Conservation (phyloP, 2,797 vertebrate genomes). For the Spinibarbus caldwelli region DNA sequence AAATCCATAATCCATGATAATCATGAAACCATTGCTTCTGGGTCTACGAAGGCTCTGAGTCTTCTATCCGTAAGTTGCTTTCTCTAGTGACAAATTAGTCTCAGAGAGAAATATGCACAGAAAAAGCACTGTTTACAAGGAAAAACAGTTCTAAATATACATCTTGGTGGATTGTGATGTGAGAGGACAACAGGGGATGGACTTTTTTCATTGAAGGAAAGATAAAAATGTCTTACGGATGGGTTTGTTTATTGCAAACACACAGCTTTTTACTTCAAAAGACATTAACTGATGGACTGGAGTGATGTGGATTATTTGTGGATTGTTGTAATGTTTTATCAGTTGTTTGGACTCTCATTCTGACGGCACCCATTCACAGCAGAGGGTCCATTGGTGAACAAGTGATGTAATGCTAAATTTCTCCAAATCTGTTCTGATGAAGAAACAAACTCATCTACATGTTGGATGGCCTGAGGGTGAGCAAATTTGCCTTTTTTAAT, state of each 20-base stretch:
- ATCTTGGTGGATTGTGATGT: too few species aligned
- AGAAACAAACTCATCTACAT: background rate
- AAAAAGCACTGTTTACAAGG: too few species aligned
- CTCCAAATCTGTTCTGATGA: background rate
- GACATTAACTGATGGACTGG: background rate
- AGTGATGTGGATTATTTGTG: background rate
- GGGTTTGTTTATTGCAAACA: background rate
- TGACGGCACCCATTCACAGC: background rate
- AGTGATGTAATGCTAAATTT: background rate
- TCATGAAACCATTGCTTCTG: too few species aligned
- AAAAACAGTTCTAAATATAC: too few species aligned
- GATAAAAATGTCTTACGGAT: background rate
- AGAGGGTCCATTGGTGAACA: background rate
- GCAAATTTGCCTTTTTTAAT: background rate
- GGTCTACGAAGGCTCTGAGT: too few species aligned
- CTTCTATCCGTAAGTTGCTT: too few species aligned
- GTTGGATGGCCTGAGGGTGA: background rate
- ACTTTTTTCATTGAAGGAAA: too few species aligned
- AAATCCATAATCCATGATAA: too few species aligned
- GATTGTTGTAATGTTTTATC: background rate
- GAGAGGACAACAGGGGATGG: too few species aligned
- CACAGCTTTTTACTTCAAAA: background rate
- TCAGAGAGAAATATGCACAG: too few species aligned
- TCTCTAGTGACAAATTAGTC: too few species aligned
- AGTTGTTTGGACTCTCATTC: background rate